These are phyloP conservation scores for Hydraecia micacea DNA, from an alignment of 2,888 invertebrate genomes.

Conservation along the genomic window DNA sequence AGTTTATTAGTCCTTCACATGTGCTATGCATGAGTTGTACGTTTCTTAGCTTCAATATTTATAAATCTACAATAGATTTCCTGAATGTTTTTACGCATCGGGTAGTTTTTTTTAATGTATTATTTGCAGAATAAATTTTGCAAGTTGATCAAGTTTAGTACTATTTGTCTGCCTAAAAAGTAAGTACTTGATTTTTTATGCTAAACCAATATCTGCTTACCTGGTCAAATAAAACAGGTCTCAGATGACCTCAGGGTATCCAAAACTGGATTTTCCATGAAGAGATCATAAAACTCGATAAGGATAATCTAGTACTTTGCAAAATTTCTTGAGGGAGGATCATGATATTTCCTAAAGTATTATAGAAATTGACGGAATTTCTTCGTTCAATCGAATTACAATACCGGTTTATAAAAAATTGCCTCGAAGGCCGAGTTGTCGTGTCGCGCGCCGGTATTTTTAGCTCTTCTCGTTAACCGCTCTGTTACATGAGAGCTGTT, in stretches of 20 bases:
- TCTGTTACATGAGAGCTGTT: conserved; percentile 60
- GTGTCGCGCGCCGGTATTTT: conserved; percentile 73
- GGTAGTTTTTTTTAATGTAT: background rate
- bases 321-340: conserved; percentile 9
- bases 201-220: conserved; percentile 25
- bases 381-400: conserved; percentile 56
- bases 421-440: conserved; percentile 71
- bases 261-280: conserved; percentile 28
- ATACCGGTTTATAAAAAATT: conserved; percentile 68
- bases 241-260: conserved; percentile 8
- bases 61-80: conserved; percentile 18
- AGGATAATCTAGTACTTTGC: conserved; percentile 21
- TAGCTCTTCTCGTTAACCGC: conserved; percentile 68
- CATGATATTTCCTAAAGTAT: conserved; percentile 34
- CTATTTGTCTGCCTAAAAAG: conserved; percentile 6
- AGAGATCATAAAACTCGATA: conserved; percentile 34
- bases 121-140: conserved; percentile 5
- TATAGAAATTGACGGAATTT: conserved; percentile 41
- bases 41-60: conserved; percentile 33
- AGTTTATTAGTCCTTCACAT: conserved; percentile 36
- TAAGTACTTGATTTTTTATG: conserved; percentile 23
- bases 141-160: conserved; percentile 9
- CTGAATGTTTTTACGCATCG: conserved; percentile 7
- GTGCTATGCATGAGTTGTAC: conserved; percentile 16
- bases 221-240: conserved; percentile 26